Conservation (phyloP, 2,797 vertebrate species). For the Falco berigora region DNA sequence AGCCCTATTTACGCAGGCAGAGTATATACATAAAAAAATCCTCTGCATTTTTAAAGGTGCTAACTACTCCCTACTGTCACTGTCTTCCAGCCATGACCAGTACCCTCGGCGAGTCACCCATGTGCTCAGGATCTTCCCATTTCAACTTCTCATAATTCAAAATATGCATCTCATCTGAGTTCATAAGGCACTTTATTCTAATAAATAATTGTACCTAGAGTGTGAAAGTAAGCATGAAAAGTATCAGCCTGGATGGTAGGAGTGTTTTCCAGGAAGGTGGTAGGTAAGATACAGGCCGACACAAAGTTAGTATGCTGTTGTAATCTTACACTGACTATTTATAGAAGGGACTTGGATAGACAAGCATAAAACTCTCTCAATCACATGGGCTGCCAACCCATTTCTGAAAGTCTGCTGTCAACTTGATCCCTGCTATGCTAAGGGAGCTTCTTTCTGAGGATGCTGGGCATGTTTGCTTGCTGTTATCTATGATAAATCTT, state of each 20-base stretch:
- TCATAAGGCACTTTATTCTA: not conserved
- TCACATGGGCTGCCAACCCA: slow-evolving; percentile 12
- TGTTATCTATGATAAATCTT: slow-evolving; percentile 45
- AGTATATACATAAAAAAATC: not conserved
- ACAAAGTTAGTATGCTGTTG: not conserved
- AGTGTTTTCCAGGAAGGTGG: not conserved
- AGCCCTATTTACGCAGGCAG: not conserved
- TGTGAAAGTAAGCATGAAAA: not conserved
- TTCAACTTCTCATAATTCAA: not conserved
- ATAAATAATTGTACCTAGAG: not conserved
- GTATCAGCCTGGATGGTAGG: not conserved
- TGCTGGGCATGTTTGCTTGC: slow-evolving; percentile 26
- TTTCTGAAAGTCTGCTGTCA: slow-evolving; percentile 51
- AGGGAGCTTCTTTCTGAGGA: slow-evolving; percentile 22
- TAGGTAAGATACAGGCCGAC: not conserved
- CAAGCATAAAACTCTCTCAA: slow-evolving; percentile 10
- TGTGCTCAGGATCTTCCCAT: not conserved
- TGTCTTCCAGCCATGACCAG: not conserved
- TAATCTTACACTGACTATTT: slow-evolving; percentile 15
- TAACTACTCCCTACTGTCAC: not conserved
- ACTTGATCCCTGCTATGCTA: slow-evolving; percentile 17
- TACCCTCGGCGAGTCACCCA: not conserved
- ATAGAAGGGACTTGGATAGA: slow-evolving; percentile 25
- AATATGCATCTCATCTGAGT: not conserved
- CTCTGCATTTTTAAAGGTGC: not conserved